Percentiles rank a stretch among this genome's conserved stretches.
These are phyloP conservation scores for Lanius ludovicianus DNA, from an alignment of 2,113 vertebrate species.

Conservation along the genomic window DNA sequence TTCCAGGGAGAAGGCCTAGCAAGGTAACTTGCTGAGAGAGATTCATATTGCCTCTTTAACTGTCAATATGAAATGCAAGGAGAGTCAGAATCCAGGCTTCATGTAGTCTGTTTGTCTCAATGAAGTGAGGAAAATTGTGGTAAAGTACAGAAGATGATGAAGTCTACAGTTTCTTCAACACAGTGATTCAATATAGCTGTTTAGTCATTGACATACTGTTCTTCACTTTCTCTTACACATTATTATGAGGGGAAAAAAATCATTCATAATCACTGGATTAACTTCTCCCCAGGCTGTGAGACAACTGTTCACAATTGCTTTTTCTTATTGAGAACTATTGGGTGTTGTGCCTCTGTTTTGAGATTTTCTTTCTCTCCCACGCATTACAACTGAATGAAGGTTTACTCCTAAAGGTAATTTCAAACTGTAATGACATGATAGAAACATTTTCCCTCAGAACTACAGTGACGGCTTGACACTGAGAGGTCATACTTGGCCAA, in stretches of 20 bases:
- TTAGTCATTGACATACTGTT: neutral
- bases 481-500: neutral
- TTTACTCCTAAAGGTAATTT: neutral
- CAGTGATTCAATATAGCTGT: neutral
- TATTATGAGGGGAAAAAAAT: neutral
- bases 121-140: neutral
- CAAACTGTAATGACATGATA: neutral
- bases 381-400: neutral
- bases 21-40: neutral
- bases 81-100: neutral
- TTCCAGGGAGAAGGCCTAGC: neutral
- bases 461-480: accelerated
- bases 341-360: neutral
- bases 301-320: neutral
- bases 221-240: neutral
- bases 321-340: neutral
- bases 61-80: neutral
- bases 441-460: neutral
- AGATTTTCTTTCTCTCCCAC: neutral
- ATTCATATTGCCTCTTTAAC: neutral
- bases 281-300: neutral
- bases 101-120: neutral
- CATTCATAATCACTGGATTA: neutral
- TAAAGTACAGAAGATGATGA: neutral
- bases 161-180: neutral